These are phyloP conservation scores for Dromas ardeola DNA, from an alignment of 2,113 vertebrate species.

Conservation along the genomic window DNA sequence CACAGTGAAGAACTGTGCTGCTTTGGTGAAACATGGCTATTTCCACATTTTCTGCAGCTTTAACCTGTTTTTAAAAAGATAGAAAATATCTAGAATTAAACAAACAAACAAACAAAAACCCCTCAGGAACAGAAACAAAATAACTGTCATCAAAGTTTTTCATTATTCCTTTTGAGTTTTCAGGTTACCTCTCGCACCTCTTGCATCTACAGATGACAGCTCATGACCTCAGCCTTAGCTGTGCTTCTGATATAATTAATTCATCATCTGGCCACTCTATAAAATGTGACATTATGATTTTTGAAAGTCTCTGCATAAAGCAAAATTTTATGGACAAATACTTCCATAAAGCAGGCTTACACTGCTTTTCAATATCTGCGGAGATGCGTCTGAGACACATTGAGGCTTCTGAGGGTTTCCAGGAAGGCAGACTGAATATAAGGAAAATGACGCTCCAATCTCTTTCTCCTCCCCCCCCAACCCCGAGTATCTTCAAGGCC, in stretches of 20 bases:
- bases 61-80: not conserved
- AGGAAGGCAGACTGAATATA: not conserved
- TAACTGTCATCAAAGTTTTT: not conserved
- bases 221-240: not conserved
- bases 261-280: not conserved
- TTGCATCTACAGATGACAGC: not conserved
- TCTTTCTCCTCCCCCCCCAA: not conserved
- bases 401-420: not conserved
- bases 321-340: not conserved
- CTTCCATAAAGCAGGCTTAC: not conserved
- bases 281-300: not conserved
- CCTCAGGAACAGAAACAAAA: not conserved
- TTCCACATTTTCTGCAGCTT: slow-evolving; percentile 24
- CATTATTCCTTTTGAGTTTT: not conserved
- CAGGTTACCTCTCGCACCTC: not conserved
- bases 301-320: not conserved
- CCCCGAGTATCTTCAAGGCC: not conserved
- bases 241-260: not conserved
- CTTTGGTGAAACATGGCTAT: slow-evolving; percentile 13
- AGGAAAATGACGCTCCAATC: not conserved
- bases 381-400: not conserved
- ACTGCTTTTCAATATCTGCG: not conserved
- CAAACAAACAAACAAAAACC: not conserved
- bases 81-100: not conserved
- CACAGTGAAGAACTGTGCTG: slow-evolving; percentile 28